Conservation (phyloP, 2,113 vertebrate genomes). For the Trematocara stigmaticum region DNA sequence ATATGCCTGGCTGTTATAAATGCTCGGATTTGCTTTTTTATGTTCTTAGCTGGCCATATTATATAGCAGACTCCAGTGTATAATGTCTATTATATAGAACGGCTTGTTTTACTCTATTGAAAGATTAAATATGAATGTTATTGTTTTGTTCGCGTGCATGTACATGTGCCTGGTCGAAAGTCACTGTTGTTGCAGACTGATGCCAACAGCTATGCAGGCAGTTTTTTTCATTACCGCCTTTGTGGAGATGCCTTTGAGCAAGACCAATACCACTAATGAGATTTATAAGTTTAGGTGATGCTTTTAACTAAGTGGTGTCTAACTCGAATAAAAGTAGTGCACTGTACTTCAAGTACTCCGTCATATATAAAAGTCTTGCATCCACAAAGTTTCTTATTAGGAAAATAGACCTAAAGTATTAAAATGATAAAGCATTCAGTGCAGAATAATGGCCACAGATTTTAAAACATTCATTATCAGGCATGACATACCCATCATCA, state of each 20-base stretch:
- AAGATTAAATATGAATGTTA: neutral
- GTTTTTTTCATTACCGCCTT: neutral
- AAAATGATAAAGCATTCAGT: neutral
- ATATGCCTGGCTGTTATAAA: neutral
- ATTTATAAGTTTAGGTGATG: neutral
- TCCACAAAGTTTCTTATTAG: neutral
- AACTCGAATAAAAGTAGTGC: neutral
- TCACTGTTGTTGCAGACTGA: neutral
- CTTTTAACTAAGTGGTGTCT: neutral
- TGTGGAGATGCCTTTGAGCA: neutral
- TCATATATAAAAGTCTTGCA: neutral
- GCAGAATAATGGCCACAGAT: neutral
- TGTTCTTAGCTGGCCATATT: neutral
- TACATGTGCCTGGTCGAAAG: neutral
- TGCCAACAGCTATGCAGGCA: neutral
- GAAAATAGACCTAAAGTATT: neutral
- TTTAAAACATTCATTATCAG: neutral
- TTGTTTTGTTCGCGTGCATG: neutral
- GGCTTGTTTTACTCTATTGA: neutral
- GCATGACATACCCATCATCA: neutral
- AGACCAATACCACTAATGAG: neutral
- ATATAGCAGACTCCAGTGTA: neutral
- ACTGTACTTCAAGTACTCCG: neutral
- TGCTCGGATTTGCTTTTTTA: neutral
- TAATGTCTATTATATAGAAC: fast-evolving